phyloP scores from a whole-genome alignment of 1,140 invertebrate species.

The Araneus ventricosus region DNA sequence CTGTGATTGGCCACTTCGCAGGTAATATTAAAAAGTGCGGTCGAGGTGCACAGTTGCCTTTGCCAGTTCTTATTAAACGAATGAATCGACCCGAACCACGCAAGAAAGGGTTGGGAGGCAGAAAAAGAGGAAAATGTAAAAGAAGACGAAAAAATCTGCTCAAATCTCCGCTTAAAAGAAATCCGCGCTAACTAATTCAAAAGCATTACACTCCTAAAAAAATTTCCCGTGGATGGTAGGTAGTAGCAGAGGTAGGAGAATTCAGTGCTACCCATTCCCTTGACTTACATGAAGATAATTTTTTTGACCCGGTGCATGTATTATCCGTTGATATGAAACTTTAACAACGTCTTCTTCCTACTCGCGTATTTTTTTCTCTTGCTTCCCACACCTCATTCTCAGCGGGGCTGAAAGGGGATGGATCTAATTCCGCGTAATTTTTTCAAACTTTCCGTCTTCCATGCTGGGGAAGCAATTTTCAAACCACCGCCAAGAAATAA shows the following conservation, averaged over 20 bases:
- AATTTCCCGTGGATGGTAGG: not conserved
- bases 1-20: not conserved
- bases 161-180: not conserved
- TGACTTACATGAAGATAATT: not conserved
- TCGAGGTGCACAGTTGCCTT: not conserved
- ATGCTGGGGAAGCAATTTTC: not conserved
- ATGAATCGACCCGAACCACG: not conserved
- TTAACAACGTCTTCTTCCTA: slow-evolving; percentile 24
- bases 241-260: not conserved
- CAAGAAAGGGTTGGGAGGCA: not conserved
- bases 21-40: not conserved
- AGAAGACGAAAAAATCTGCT: not conserved
- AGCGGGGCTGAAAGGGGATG: not conserved
- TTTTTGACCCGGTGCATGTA: not conserved
- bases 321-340: slow-evolving; percentile 38
- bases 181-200: slow-evolving; percentile 36
- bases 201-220: not conserved
- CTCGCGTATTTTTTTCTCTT: not conserved
- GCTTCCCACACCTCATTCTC: not conserved
- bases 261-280: not conserved
- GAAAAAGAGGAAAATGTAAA: not conserved
- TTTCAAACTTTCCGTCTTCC: not conserved
- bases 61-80: not conserved
- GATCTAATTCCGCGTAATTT: slow-evolving; percentile 1
- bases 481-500: not conserved